Base-by-base conservation (phyloP, 2,888 invertebrate genomes). In the Agriotes lineatus region DNA sequence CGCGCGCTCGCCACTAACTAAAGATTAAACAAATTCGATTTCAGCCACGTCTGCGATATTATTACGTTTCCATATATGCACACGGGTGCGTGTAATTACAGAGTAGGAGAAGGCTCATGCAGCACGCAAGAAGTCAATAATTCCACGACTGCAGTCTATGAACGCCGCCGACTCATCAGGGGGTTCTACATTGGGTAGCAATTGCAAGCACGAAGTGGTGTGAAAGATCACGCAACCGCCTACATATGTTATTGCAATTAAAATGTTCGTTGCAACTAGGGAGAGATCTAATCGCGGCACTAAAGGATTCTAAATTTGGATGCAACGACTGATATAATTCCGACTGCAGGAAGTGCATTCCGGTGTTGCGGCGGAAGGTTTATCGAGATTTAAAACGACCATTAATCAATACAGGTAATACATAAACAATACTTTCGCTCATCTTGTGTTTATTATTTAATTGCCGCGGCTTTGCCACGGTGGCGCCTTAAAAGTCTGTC, bases 91-190 rank as follows among this genome's bases (percentile, higher is more conserved):
- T 73, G 74, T 77, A 76, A 77, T 77, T 75, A 74, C 65, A 73
- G 72, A 74, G 75, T 61, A 72, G 63, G 72, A 56, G 71, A 70
- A 71, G 72, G 70, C 48, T 67, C 62, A 72, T 66, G 73, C 67
- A 67, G 71, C 77, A 77, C 75, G 77, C 77, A 73, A 77, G 74
- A 75, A 74, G 73, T 75, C 77, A 75, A 77, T 76, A 77, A 75
- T 76, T 71, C 70, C 72, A 57, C 72, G 68, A 71, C 72, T 72
- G 72, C 69, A 73, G 70, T 58, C 70, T 74, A 72, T 72, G 75
- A 69, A 72, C 71, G 69, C 69, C 72, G 69, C 73, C 74, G 69
- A 76, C 74, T 74, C 74, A 75, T 72, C 72, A 63, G 72, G 72
- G 72, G 71, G 42, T 45, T 37, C 42, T 42, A 50, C 60, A 60